Evolutionary conservation across 2,888 invertebrate genomes (phyloP).

Genomic region (Phymatocera aterrima): DNA sequence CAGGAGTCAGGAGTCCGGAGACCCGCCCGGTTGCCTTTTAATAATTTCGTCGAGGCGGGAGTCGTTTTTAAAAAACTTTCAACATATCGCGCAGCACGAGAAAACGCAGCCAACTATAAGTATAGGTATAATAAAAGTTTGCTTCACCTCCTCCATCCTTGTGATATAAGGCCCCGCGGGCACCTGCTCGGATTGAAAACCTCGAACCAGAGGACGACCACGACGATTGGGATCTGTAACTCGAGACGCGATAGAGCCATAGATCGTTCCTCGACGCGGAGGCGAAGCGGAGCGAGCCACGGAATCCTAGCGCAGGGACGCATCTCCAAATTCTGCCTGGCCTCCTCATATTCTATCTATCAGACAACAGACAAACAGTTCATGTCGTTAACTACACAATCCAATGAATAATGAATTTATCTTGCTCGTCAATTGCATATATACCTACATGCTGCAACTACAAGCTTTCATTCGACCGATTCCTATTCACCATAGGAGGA

Average conservation of each 20-base stretch:
- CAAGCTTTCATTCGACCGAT: too few species aligned
- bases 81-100: background rate
- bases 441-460: too few species aligned
- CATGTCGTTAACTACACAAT: background rate
- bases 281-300: constrained; percentile 57
- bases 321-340: constrained; percentile 48
- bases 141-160: constrained; percentile 45
- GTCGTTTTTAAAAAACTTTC: constrained; percentile 26
- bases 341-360: background rate
- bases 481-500: too few species aligned
- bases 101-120: constrained; percentile 9
- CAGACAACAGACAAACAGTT: background rate
- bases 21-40: constrained; percentile 24
- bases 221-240: constrained; percentile 69
- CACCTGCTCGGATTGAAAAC: constrained; percentile 50
- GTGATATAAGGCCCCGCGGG: constrained; percentile 19
- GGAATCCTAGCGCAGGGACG: constrained; percentile 59
- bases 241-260: constrained; percentile 70
- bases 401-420: too few species aligned
- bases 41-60: constrained; percentile 39
- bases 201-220: constrained; percentile 52
- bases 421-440: too few species aligned
- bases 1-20: too few species aligned
- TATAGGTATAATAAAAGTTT: constrained; percentile 34
- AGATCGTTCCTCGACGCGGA: constrained; percentile 66